These are phyloP conservation scores for Bombus impatiens DNA, from an alignment of 1,140 invertebrate genomes.

Conservation along the genomic window DNA sequence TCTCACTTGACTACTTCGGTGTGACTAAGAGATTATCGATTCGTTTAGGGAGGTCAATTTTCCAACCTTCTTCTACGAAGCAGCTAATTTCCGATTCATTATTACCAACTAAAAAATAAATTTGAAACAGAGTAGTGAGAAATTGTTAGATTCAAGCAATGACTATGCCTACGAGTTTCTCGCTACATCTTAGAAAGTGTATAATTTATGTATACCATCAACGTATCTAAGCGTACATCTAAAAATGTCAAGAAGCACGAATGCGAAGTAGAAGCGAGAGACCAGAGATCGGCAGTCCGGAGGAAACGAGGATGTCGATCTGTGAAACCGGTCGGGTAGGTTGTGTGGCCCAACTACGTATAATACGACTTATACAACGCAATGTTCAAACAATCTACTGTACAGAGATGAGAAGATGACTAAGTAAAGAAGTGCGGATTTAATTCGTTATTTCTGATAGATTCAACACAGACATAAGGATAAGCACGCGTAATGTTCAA, in stretches of 20 bases:
- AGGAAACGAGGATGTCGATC: constrained; percentile 52
- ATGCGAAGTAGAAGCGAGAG: constrained; percentile 43
- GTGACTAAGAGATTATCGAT: not conserved
- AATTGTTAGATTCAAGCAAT: not conserved
- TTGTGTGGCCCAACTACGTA: constrained; percentile 9
- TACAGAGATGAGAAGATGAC: too few species aligned
- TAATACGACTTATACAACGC: too few species aligned
- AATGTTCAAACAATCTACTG: not conserved
- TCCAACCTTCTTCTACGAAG: constrained; percentile 40
- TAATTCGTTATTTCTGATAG: too few species aligned
- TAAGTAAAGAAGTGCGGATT: too few species aligned
- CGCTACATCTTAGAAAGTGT: constrained; percentile 39
- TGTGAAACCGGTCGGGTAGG: constrained; percentile 21
- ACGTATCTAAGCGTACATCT: constrained; percentile 43
- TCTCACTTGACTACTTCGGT: not conserved
- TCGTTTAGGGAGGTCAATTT: not conserved
- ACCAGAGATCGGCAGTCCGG: constrained; percentile 56
- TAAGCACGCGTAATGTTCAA: too few species aligned
- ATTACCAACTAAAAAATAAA: constrained; percentile 2
- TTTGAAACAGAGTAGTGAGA: not conserved
- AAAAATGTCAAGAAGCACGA: constrained; percentile 45
- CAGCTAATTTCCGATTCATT: not conserved
- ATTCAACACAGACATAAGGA: too few species aligned
- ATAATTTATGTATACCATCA: too few species aligned
- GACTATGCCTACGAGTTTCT: constrained; percentile 24